These are phyloP conservation scores for Gobius niger DNA, from an alignment of 2,113 vertebrate species.

Conservation along the genomic window DNA sequence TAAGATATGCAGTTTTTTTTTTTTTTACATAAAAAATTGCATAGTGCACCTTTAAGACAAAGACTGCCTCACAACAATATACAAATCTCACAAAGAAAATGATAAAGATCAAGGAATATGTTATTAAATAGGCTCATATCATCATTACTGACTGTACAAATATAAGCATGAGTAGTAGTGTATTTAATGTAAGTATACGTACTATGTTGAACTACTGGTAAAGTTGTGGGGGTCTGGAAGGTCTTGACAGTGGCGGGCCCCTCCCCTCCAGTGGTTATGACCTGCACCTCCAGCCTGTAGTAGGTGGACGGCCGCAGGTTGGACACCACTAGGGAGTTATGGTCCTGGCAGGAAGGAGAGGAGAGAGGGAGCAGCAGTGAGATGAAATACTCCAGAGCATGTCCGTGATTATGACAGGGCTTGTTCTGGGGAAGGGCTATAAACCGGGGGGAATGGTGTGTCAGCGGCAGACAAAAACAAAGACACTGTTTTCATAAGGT, in stretches of 20 bases:
- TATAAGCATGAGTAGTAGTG: not conserved
- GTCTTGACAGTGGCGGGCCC: constrained; percentile 87
- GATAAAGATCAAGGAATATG: too few species aligned
- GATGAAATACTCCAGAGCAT: constrained; percentile 31
- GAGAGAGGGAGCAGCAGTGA: constrained; percentile 36
- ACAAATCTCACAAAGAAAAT: too few species aligned
- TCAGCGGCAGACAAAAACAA: constrained; percentile 63
- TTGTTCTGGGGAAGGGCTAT: constrained; percentile 28
- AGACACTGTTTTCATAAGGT: constrained; percentile 62
- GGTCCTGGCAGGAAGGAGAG: constrained; percentile 76
- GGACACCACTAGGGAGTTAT: constrained; percentile 82
- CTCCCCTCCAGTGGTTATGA: constrained; percentile 85
- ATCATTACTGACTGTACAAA: not conserved
- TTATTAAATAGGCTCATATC: too few species aligned
- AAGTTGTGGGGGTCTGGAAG: constrained; percentile 84
- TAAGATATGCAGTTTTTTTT: too few species aligned
- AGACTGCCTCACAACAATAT: too few species aligned
- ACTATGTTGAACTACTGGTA: constrained; percentile 80
- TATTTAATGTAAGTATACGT: constrained; percentile 56
- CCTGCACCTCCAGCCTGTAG: constrained; percentile 91
- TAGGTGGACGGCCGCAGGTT: constrained; percentile 85
- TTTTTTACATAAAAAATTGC: too few species aligned
- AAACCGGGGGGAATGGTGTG: constrained; percentile 27
- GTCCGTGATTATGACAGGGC: constrained; percentile 32
- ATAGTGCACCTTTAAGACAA: too few species aligned